Evolutionary conservation across 1,140 invertebrate genomes (phyloP).

Genomic region (Aphelenchoides besseyi): DNA sequence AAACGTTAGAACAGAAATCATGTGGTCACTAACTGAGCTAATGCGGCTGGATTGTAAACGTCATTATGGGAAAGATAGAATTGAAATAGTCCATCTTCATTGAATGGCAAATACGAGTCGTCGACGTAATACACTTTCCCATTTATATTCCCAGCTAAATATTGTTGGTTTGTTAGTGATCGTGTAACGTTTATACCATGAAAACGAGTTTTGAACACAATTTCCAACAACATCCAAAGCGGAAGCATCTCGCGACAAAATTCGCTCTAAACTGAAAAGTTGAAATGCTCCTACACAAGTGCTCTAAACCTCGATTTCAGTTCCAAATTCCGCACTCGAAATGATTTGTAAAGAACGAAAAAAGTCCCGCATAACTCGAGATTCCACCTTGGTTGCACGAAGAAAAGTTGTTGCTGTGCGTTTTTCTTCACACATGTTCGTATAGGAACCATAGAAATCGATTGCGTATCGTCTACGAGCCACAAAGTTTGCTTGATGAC

Average conservation of each 20-base stretch:
- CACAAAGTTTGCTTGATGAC: background rate
- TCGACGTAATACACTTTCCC: background rate
- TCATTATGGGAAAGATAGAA: background rate
- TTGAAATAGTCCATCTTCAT: background rate
- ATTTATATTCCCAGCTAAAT: too few relatives aligned
- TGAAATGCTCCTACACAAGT: background rate
- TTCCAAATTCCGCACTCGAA: background rate
- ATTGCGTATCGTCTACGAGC: background rate
- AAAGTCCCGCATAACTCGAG: background rate
- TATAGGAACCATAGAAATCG: background rate
- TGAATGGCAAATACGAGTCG: background rate
- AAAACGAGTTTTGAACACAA: background rate
- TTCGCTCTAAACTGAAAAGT: background rate
- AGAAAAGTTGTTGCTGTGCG: background rate
- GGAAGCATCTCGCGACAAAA: background rate
- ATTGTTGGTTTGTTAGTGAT: too few relatives aligned
- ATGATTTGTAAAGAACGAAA: background rate
- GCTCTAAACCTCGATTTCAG: background rate
- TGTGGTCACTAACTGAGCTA: background rate
- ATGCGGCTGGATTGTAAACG: background rate
- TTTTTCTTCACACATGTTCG: conserved; percentile 5
- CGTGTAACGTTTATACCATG: too few relatives aligned
- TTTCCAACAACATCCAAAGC: conserved; percentile 5
- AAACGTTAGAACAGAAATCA: background rate
- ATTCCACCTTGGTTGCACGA: background rate